Evolutionary conservation across 2,888 invertebrate species (phyloP).

Genomic region (Ennomos erosarius): DNA sequence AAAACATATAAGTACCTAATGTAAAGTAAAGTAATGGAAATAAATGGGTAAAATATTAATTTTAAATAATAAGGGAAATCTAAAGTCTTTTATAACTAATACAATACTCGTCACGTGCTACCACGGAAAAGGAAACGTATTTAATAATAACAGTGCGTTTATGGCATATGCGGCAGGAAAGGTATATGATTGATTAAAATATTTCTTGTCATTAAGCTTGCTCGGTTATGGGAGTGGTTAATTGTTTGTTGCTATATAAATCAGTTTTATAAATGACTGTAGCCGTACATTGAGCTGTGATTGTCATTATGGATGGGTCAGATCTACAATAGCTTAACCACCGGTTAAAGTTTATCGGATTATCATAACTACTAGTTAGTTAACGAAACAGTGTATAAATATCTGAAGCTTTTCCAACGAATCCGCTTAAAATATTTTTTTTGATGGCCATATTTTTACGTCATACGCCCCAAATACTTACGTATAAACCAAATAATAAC

Average conservation of each 20-base stretch:
- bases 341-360: not conserved
- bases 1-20: no score
- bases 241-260: constrained; percentile 18
- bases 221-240: constrained; percentile 9
- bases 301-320: not conserved
- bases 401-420: no score
- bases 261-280: not conserved
- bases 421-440: no score
- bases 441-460: no score
- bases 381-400: not conserved
- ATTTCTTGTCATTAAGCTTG: constrained; percentile 15
- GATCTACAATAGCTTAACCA: constrained; percentile 1
- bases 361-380: not conserved
- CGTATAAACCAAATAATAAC: no score
- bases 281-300: constrained; percentile 1
- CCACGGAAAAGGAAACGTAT: constrained; percentile 19
- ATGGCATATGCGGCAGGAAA: constrained; percentile 10
- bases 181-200: constrained; percentile 17
- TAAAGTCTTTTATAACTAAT: no score
- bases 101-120: constrained; percentile 9
- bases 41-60: no score
- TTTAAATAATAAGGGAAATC: no score
- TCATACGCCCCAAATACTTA: no score
- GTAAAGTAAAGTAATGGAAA: no score
- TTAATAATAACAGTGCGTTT: constrained; percentile 15